Evolutionary conservation across 2,888 invertebrate genomes (phyloP).

Genomic region (Drosophila prostipennis): DNA sequence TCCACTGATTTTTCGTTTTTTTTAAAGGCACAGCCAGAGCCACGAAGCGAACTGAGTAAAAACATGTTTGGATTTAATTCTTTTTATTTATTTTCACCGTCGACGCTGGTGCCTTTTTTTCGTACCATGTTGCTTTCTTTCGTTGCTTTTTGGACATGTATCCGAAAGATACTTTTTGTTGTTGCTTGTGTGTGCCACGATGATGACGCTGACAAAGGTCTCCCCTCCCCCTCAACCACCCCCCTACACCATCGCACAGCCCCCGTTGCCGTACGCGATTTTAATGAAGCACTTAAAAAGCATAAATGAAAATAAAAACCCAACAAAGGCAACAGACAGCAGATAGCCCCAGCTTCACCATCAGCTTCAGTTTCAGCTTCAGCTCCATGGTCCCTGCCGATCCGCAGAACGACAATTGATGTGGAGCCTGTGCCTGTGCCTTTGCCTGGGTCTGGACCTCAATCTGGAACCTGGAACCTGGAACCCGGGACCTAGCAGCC

Average conservation of each 20-base stretch:
- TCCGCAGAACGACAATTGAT: constrained; percentile 75
- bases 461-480: constrained; percentile 18
- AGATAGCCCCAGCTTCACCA: constrained; percentile 37
- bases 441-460: constrained; percentile 2
- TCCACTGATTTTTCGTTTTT: constrained; percentile 31
- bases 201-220: constrained; percentile 79
- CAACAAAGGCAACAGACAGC: constrained; percentile 62
- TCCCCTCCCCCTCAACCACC: constrained; percentile 21
- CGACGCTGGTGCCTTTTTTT: constrained; percentile 49
- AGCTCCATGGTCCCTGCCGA: constrained; percentile 56
- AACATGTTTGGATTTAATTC: constrained; percentile 80
- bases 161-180: constrained; percentile 72
- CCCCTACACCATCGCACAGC: background rate
- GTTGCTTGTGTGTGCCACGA: constrained; percentile 52
- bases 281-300: constrained; percentile 80
- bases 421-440: constrained; percentile 60
- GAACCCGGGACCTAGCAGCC: constrained; percentile 1
- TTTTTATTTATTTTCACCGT: constrained; percentile 66
- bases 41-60: constrained; percentile 60
- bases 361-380: constrained; percentile 15
- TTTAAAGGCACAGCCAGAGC: constrained; percentile 41
- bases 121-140: constrained; percentile 63
- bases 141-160: constrained; percentile 74
- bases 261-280: constrained; percentile 71
- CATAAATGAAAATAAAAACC: constrained; percentile 80